A percentile compares a stretch with the other conserved stretches of the same genome.
Evolutionary conservation across 2,113 vertebrate genomes (phyloP).

Genomic region (Diphyllodes magnificus): DNA sequence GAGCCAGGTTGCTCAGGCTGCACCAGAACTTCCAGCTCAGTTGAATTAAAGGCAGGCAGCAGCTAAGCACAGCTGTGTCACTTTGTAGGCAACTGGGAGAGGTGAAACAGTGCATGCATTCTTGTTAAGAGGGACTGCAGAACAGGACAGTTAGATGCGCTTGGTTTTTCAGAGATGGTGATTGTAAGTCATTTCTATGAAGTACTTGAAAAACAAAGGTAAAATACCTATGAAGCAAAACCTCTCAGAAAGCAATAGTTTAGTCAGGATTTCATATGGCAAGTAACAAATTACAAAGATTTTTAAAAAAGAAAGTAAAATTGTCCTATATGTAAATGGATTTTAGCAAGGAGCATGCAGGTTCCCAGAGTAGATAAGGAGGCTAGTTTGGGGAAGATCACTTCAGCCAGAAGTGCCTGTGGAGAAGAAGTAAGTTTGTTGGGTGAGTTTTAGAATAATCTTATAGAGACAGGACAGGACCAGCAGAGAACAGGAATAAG

Average conservation of each 20-base stretch:
- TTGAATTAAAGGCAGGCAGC: not conserved
- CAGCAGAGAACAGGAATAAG: not conserved
- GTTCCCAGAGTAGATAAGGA: not conserved
- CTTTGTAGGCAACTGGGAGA: not conserved
- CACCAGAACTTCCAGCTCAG: not conserved
- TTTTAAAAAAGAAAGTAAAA: not conserved
- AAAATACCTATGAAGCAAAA: not conserved
- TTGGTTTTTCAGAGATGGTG: not conserved
- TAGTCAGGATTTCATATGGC: not conserved
- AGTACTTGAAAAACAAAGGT: not conserved
- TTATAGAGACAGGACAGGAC: not conserved
- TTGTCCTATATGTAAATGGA: not conserved
- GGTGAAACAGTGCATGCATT: not conserved
- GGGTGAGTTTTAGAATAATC: not conserved
- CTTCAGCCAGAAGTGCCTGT: not conserved
- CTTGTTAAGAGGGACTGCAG: not conserved
- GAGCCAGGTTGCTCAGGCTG: not conserved
- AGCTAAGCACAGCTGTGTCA: not conserved
- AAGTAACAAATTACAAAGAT: not conserved
- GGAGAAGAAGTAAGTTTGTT: not conserved
- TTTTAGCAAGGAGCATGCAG: not conserved
- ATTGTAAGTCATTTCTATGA: not conserved
- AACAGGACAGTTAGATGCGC: fast-evolving
- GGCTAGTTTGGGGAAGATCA: not conserved
- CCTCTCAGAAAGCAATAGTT: not conserved